phyloP scores from a whole-genome alignment of 2,888 invertebrate genomes.

The Elegia similella region DNA sequence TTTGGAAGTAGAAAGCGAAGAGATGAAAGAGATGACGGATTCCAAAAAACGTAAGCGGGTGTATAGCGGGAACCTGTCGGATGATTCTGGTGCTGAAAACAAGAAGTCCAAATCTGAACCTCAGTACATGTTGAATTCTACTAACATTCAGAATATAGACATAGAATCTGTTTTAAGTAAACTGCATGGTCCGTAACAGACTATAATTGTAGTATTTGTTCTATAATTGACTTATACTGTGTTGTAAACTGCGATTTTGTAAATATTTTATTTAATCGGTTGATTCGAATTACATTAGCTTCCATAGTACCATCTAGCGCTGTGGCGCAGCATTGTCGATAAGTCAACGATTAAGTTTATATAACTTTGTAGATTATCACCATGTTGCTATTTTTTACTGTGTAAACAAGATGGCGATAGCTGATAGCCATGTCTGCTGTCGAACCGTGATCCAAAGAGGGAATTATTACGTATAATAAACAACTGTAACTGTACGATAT shows the following conservation, averaged over 20 bases:
- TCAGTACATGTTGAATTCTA: conserved; percentile 56
- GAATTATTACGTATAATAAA: no score
- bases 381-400: no score
- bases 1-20: conserved; percentile 53
- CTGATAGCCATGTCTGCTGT: no score
- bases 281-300: no score
- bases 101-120: conserved; percentile 61
- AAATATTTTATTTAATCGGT: neutral
- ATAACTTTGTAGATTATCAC: no score
- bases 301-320: no score
- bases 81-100: conserved; percentile 46
- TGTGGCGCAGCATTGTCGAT: no score
- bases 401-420: no score
- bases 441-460: no score
- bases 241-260: neutral
- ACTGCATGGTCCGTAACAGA: conserved; percentile 64
- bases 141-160: conserved; percentile 70
- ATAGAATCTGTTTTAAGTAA: conserved; percentile 73
- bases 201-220: neutral
- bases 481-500: no score
- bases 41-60: conserved; percentile 59
- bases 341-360: no score
- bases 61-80: conserved; percentile 43
- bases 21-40: conserved; percentile 42
- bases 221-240: neutral